A percentile compares a stretch with the other conserved stretches of the same genome.
phyloP scores from a whole-genome alignment of 2,888 invertebrate species.

The Lottia gigantea region DNA sequence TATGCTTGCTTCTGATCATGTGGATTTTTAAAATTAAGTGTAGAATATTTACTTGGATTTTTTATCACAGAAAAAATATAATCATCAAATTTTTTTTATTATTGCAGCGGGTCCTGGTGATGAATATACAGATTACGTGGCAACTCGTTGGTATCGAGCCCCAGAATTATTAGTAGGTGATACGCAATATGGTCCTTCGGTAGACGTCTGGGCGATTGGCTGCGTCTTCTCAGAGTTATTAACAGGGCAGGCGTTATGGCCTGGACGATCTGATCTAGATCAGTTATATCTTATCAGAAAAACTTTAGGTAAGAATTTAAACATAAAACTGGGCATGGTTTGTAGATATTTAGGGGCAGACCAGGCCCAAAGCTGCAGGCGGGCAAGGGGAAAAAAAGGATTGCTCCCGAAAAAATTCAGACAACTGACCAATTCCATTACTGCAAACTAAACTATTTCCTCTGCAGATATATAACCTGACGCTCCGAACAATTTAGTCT shows the following conservation, averaged over 20 bases:
- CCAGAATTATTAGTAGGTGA: conserved; percentile 98
- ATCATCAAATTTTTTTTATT: not conserved
- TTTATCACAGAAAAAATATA: too few species aligned
- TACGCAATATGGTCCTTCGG: conserved; percentile 80
- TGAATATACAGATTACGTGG: conserved; percentile 99
- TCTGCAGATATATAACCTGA: too few species aligned
- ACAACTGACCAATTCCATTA: too few species aligned
- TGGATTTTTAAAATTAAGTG: too few species aligned
- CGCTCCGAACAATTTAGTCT: too few species aligned
- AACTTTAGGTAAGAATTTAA: conserved; percentile 83
- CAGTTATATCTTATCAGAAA: conserved; percentile 95
- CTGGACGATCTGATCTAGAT: conserved; percentile 98
- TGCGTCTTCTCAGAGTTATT: conserved; percentile 72
- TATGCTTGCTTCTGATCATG: too few species aligned
- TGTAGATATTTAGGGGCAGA: too few species aligned
- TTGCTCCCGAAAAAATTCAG: too few species aligned
- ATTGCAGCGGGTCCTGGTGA: conserved; percentile 83
- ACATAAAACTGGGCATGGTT: too few species aligned
- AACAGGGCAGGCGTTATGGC: conserved; percentile 77
- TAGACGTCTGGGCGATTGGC: conserved; percentile 98
- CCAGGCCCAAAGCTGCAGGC: too few species aligned
- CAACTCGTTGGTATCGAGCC: conserved; percentile 97
- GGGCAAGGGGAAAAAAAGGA: too few species aligned
- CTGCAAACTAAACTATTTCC: too few species aligned
- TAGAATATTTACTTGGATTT: not conserved